Percentiles rank a stretch among this genome's conserved stretches.
Evolutionary conservation across 2,113 vertebrate genomes (phyloP).

Genomic region (Rhinopomastus cyanomelas): DNA sequence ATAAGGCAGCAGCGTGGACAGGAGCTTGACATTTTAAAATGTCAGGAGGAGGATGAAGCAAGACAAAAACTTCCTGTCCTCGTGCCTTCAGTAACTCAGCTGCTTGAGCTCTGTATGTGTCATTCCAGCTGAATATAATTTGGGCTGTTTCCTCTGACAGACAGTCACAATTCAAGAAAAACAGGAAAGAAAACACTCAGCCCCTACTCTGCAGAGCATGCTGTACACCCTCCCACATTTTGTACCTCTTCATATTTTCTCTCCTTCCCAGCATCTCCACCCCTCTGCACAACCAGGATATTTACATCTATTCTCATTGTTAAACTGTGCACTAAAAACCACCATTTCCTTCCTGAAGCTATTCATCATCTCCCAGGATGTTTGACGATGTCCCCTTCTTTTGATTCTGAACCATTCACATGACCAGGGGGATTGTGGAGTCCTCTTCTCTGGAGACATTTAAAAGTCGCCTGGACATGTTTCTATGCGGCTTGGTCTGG

Average conservation of each 20-base stretch:
- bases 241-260: neutral
- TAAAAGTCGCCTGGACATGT: no score
- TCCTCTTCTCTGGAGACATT: no score
- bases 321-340: neutral
- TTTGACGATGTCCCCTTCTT: slow-evolving; percentile 14
- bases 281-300: neutral
- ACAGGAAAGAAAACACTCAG: neutral
- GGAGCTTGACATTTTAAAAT: slow-evolving; percentile 53
- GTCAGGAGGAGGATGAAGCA: neutral
- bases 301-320: neutral
- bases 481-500: no score
- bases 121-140: slow-evolving; percentile 56
- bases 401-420: neutral
- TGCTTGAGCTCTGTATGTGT: slow-evolving; percentile 11
- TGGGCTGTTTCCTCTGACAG: slow-evolving; percentile 38
- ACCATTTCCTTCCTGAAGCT: neutral
- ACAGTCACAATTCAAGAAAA: slow-evolving; percentile 2
- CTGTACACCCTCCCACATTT: neutral
- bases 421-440: no score
- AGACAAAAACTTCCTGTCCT: slow-evolving; percentile 22
- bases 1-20: neutral
- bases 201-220: neutral
- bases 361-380: neutral
- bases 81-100: slow-evolving; percentile 16
- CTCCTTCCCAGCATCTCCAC: neutral